Percentiles rank a stretch among this genome's conserved stretches.
Evolutionary conservation across 2,797 vertebrate genomes (phyloP).

Genomic region (Poeciliopsis turneri): DNA sequence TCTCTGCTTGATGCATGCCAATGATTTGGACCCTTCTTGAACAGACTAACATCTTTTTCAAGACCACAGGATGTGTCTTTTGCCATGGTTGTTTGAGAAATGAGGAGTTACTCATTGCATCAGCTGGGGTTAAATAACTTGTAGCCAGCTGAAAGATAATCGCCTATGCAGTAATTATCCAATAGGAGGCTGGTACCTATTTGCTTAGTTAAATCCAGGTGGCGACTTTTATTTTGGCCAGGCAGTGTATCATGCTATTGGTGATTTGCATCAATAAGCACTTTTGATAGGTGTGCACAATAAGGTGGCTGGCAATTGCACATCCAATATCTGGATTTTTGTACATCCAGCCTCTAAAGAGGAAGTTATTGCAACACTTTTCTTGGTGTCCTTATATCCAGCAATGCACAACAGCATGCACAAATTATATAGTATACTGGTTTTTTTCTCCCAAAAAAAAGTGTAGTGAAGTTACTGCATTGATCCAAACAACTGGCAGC

Average conservation of each 20-base stretch:
- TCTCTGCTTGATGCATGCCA: too few relatives aligned
- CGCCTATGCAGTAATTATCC: too few relatives aligned
- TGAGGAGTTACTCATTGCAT: too few relatives aligned
- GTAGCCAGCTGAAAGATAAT: too few relatives aligned
- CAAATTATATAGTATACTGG: slow-evolving; percentile 32
- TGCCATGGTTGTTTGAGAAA: too few relatives aligned
- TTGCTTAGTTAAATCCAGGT: too few relatives aligned
- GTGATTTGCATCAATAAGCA: background rate
- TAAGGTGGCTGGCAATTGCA: background rate
- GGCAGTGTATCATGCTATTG: background rate
- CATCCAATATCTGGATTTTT: background rate
- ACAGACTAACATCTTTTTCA: too few relatives aligned
- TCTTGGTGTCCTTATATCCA: background rate
- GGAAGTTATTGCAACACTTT: background rate
- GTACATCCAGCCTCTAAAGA: background rate
- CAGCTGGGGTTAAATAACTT: too few relatives aligned
- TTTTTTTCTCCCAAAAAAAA: slow-evolving; percentile 21
- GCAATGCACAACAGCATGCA: slow-evolving; percentile 10
- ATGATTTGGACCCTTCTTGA: too few relatives aligned
- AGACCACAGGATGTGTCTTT: too few relatives aligned
- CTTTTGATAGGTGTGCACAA: background rate
- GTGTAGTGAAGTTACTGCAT: slow-evolving; percentile 33
- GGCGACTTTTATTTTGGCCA: too few relatives aligned
- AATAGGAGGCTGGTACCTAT: too few relatives aligned
- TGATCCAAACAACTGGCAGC: slow-evolving; percentile 26